Evolutionary conservation across 2,888 invertebrate species (phyloP).

Genomic region (Pherbina coryleti): DNA sequence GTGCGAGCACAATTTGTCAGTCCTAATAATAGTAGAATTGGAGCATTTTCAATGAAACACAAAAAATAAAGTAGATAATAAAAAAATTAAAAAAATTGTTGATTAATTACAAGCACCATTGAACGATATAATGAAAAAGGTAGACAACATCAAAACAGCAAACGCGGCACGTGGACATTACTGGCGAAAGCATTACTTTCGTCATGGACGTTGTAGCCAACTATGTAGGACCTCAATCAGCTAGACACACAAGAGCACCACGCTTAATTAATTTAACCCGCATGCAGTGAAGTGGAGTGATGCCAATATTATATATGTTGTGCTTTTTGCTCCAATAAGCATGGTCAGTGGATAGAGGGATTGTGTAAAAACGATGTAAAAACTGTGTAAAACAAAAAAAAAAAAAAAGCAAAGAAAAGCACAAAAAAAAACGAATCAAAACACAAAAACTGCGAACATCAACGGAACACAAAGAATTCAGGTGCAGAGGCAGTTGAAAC

Average conservation of each 20-base stretch:
- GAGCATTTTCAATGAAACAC: no score
- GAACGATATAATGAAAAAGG: background rate
- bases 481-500: background rate
- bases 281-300: background rate
- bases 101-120: background rate
- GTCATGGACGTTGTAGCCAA: no score
- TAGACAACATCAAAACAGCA: background rate
- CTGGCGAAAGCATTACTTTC: background rate
- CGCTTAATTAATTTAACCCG: slow-evolving; percentile 11
- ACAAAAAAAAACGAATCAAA: background rate
- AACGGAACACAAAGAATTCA: no score
- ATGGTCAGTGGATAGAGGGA: no score
- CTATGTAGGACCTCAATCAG: no score
- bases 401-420: background rate
- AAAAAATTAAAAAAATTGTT: background rate
- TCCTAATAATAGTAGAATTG: no score
- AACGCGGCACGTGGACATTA: background rate
- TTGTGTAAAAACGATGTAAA: background rate
- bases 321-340: no score
- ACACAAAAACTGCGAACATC: background rate
- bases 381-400: background rate
- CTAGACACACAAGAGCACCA: background rate
- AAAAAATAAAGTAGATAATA: background rate
- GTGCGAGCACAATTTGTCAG: no score
- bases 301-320: background rate